Evolutionary conservation across 2,888 invertebrate genomes (phyloP).

Genomic region (Gryllus longicercus): DNA sequence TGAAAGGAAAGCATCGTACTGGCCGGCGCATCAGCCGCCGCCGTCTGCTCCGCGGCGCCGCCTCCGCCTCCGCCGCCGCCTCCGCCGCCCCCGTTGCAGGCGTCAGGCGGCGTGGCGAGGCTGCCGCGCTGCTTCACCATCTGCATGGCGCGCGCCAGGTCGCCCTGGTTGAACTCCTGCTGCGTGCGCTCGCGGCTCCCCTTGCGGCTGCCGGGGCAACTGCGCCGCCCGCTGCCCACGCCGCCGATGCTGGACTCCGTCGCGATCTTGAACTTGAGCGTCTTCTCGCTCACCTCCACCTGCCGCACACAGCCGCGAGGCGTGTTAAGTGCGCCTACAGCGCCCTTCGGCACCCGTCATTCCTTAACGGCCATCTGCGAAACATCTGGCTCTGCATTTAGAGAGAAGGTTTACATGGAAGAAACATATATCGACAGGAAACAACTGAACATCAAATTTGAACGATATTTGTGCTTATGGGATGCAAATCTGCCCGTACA

Average conservation of each 20-base stretch:
- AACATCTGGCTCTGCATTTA: too few species aligned
- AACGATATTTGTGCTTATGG: too few species aligned
- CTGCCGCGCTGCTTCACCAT: conserved; percentile 24
- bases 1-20: too few species aligned
- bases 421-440: too few species aligned
- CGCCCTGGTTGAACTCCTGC: neutral
- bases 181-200: conserved; percentile 56
- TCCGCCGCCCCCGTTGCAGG: conserved; percentile 23
- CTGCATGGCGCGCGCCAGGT: neutral
- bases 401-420: too few species aligned
- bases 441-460: too few species aligned
- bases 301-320: conserved; percentile 49
- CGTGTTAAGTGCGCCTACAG: too few species aligned
- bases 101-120: conserved; percentile 30
- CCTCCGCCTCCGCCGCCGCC: conserved; percentile 26
- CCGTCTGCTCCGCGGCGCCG: neutral
- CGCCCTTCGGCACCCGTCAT: too few species aligned
- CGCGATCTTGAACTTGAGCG: conserved; percentile 71
- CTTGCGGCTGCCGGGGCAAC: conserved; percentile 66
- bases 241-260: conserved; percentile 59
- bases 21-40: neutral
- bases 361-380: too few species aligned
- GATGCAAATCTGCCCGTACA: too few species aligned
- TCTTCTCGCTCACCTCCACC: conserved; percentile 66
- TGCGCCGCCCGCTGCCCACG: conserved; percentile 52